Conservation (phyloP, 2,888 invertebrate genomes). For the Argyresthia albistria region DNA sequence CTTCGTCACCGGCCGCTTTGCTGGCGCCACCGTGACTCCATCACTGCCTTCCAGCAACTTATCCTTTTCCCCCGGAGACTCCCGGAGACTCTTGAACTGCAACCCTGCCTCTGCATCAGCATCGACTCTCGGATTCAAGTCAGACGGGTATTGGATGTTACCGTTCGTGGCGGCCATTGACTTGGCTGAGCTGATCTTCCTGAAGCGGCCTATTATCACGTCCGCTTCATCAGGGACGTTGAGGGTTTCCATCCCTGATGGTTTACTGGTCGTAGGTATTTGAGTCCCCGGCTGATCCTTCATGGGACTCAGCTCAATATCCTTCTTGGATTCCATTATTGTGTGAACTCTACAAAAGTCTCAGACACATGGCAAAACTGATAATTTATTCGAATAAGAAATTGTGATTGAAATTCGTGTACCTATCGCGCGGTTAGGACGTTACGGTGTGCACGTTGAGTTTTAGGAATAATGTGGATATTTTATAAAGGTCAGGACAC, state of each 20-base stretch:
- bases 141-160: conserved; percentile 55
- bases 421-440: background rate
- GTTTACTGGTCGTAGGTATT: conserved; percentile 13
- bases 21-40: conserved; percentile 20
- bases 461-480: background rate
- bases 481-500: no score
- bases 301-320: conserved; percentile 56
- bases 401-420: no score
- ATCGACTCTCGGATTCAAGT: conserved; percentile 32
- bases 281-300: conserved; percentile 23
- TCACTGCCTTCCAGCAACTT: conserved; percentile 31
- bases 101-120: conserved; percentile 46
- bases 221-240: conserved; percentile 54
- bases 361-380: no score
- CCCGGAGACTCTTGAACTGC: conserved; percentile 39
- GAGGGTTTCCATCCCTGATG: conserved; percentile 23
- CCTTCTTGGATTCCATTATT: conserved; percentile 28
- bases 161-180: conserved; percentile 69
- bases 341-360: no score
- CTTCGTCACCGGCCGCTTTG: conserved; percentile 53
- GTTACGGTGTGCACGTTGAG: conserved; percentile 1
- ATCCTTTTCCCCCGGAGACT: conserved; percentile 31
- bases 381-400: no score
- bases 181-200: conserved; percentile 67
- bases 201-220: conserved; percentile 62